phyloP scores from a whole-genome alignment of 53 echinoderm and acorn worm genomes.

The Pentamera pediparva region DNA sequence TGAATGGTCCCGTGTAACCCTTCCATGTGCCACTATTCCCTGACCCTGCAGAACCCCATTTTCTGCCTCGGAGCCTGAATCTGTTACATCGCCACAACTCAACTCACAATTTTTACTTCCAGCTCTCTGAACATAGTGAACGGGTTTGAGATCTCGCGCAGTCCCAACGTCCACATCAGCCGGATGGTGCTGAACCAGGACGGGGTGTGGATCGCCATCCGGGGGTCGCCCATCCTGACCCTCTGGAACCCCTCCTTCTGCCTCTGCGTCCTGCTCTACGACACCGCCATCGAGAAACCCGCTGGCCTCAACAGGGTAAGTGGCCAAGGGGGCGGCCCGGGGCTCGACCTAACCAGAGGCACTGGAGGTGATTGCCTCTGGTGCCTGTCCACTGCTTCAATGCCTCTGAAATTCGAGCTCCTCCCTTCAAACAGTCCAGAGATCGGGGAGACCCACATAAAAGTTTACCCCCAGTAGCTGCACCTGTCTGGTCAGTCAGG shows the following conservation, averaged over 20 bases:
- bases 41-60: not conserved
- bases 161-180: slow-evolving; percentile 66
- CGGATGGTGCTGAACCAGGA: slow-evolving; percentile 48
- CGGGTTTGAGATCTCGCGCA: slow-evolving; percentile 90
- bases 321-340: not conserved
- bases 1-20: too few relatives aligned
- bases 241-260: slow-evolving; percentile 69
- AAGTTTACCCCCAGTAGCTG: too few relatives aligned
- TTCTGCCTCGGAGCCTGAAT: not conserved
- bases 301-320: slow-evolving; percentile 22
- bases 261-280: slow-evolving; percentile 69
- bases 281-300: slow-evolving; percentile 69
- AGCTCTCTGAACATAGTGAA: slow-evolving; percentile 70
- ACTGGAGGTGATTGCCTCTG: not conserved
- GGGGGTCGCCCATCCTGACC: slow-evolving; percentile 64
- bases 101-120: not conserved
- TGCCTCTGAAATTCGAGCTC: too few relatives aligned
- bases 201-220: slow-evolving; percentile 80
- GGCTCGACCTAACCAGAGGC: not conserved
- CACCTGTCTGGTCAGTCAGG: too few relatives aligned
- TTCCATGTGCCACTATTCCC: too few relatives aligned
- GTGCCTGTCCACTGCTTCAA: not conserved
- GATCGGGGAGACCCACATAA: too few relatives aligned
- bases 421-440: too few relatives aligned
- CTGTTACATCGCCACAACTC: not conserved